Conservation (phyloP, 1,140 invertebrate genomes). For the silkworm (Bombyx mori) region DNA sequence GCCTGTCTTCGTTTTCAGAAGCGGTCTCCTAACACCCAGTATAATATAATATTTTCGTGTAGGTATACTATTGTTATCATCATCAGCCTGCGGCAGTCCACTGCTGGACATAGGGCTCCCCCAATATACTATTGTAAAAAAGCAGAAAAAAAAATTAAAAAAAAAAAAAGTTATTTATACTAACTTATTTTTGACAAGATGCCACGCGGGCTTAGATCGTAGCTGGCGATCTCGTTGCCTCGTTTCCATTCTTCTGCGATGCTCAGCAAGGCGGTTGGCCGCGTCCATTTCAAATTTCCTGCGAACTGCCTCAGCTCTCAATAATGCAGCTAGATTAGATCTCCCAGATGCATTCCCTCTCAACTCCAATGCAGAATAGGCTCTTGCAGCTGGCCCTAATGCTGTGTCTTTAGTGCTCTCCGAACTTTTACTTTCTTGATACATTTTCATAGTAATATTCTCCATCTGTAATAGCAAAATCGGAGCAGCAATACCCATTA, state of each 20-base stretch:
- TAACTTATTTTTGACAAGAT: slow-evolving; percentile 74
- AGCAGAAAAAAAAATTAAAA: too few species aligned
- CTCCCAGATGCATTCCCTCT: slow-evolving; percentile 66
- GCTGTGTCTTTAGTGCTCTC: slow-evolving; percentile 26
- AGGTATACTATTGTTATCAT: too few species aligned
- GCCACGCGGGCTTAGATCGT: slow-evolving; percentile 78
- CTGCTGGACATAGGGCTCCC: too few species aligned
- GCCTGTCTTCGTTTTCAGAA: too few species aligned
- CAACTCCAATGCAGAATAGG: slow-evolving; percentile 49
- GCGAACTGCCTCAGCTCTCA: slow-evolving; percentile 78
- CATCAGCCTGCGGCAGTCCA: too few species aligned
- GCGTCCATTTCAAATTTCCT: slow-evolving; percentile 77
- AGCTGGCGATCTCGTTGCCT: slow-evolving; percentile 73
- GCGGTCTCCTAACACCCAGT: too few species aligned
- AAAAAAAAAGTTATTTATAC: background rate
- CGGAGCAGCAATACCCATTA: too few species aligned
- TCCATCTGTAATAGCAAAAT: slow-evolving; percentile 38
- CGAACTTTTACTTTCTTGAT: slow-evolving; percentile 47
- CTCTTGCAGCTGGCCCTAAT: slow-evolving; percentile 22
- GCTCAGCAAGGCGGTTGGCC: slow-evolving; percentile 72
- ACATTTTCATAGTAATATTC: slow-evolving; percentile 55
- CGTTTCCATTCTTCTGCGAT: slow-evolving; percentile 70
- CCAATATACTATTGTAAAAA: too few species aligned
- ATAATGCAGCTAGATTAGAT: slow-evolving; percentile 79
- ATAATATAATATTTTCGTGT: too few species aligned